Base-by-base conservation (phyloP, 2,888 invertebrate species). In the Hemithea aestivaria region DNA sequence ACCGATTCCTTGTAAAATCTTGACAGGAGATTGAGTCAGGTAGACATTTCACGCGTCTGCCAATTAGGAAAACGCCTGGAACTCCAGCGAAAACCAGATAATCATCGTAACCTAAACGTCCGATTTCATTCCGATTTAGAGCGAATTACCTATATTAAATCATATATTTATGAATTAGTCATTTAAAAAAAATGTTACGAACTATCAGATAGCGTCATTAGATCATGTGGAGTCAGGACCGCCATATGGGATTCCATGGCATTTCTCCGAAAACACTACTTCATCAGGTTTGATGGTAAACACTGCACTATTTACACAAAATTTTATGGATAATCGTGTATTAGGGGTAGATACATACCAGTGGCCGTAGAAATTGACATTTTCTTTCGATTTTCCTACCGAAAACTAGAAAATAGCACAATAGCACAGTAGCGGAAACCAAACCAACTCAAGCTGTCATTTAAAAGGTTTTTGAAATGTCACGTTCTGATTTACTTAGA, bases 401-500 rank as follows among this genome's bases (percentile, higher is more conserved):
- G 67, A 81, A 84, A 84, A 74, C 73, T 71, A 73, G 79, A 82
- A 84, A 84, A 82, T 84, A 83, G 81, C 79, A 82, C 84, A 83
- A 82, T 73, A 84, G 84, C 78, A 85, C 85, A 85, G 84, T 81
- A 81, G 85, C 84, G 84, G 85, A 85, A 84, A 85, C 85, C 84
- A 85, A 85, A 85, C 85, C 83, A 83, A 85, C 82, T 85, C 85
- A 85, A 85, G 85, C 85, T 85, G 84, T 85, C 85, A 85, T 75
- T 75, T 68, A 67, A 77, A 76, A 81, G 82, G 79, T 77, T 73
- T 67, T 74, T 75, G 56, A 45, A 38, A 46, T 65, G 74, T 74
- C 71, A 62, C 65, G 70, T 67, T 79, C 65, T 56, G 53, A 52
- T 45, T 51, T 31, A 16, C 21, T 20, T 5, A 24, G 20, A 38